Evolutionary conservation across 2,888 invertebrate genomes (phyloP).

Genomic region (Germaria angustata): DNA sequence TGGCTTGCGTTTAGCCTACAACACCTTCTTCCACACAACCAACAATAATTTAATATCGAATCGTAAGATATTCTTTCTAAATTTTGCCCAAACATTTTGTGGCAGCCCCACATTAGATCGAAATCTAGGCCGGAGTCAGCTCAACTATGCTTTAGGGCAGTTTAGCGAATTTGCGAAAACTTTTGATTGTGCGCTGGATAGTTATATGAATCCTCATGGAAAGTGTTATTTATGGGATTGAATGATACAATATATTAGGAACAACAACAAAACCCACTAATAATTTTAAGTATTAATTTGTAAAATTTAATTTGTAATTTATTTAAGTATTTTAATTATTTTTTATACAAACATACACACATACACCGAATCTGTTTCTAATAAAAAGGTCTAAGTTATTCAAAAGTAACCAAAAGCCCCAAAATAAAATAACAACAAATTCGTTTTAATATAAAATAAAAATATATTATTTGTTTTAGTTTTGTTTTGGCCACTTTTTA

Average conservation of each 20-base stretch:
- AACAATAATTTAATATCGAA: conserved; percentile 29
- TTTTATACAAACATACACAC: conserved; percentile 2
- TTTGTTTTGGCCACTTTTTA: no score
- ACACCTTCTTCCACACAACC: conserved; percentile 57
- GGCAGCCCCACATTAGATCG: conserved; percentile 4
- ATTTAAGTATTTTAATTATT: conserved; percentile 43
- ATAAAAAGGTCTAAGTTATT: conserved; percentile 15
- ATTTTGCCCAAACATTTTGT: conserved; percentile 69
- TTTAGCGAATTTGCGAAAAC: conserved; percentile 63
- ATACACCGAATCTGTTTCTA: conserved; percentile 1
- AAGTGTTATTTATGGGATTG: conserved; percentile 57
- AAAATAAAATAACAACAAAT: neutral
- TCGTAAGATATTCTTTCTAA: conserved; percentile 65
- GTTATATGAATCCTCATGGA: conserved; percentile 60
- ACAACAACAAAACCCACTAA: neutral
- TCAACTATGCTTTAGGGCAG: conserved; percentile 63
- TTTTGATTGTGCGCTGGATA: conserved; percentile 61
- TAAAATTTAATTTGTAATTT: conserved; percentile 35
- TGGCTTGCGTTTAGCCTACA: conserved; percentile 68
- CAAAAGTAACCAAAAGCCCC: neutral
- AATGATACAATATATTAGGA: neutral
- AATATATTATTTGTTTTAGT: neutral
- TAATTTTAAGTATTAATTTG: conserved; percentile 53
- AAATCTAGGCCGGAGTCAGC: conserved; percentile 59
- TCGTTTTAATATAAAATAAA: neutral